These are phyloP conservation scores for Frankliniella intonsa DNA, from an alignment of 2,888 invertebrate species.

Conservation along the genomic window DNA sequence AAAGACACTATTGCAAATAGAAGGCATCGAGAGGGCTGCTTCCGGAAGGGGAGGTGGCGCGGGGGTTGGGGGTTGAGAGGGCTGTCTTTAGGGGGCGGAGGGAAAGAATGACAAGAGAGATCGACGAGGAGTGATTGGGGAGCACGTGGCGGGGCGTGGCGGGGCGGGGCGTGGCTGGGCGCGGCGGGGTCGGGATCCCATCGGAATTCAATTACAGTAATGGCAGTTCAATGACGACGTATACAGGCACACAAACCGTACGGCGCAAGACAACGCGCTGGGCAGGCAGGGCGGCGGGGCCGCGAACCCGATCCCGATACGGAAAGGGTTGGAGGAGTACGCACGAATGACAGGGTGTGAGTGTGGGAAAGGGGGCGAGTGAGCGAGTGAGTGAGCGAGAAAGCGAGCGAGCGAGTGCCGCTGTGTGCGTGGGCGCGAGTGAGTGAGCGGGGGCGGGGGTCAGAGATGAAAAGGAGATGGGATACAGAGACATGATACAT, in stretches of 20 bases:
- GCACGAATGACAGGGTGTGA: background rate
- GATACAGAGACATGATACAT: no score
- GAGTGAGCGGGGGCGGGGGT: background rate
- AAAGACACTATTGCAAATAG: background rate
- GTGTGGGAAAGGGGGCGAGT: background rate
- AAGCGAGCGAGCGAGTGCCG: background rate
- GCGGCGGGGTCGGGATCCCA: background rate
- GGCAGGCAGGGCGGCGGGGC: no score
- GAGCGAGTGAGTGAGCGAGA: background rate
- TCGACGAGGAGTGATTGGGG: background rate
- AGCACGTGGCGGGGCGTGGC: background rate
- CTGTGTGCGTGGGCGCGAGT: background rate
- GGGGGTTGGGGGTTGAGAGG: no score
- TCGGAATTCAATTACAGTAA: slow-evolving; percentile 27
- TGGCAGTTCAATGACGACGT: slow-evolving; percentile 3
- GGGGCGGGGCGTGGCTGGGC: background rate
- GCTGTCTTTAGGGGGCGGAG: background rate
- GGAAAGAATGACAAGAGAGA: background rate
- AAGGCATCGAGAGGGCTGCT: background rate
- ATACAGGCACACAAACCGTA: background rate
- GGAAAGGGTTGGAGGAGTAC: background rate
- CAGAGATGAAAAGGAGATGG: no score
- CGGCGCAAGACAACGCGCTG: background rate
- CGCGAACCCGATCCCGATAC: no score
- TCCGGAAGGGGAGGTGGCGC: no score